phyloP scores from a whole-genome alignment of 2,113 vertebrate species.

The Sclerurus mexicanus region DNA sequence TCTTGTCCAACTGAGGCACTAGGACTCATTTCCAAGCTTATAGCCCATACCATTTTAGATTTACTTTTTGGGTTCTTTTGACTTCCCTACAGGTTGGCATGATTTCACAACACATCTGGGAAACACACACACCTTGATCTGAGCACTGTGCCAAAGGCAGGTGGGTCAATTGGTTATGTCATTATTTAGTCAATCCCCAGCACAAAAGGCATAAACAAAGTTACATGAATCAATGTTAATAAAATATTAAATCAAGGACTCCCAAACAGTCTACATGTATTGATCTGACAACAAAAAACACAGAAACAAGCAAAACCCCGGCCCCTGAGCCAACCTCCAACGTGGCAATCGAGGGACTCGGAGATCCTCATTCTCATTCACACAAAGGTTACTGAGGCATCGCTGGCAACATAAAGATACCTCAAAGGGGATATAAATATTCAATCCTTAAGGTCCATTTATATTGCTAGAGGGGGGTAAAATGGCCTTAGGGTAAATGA shows the following conservation, averaged over 20 bases:
- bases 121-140: not conserved
- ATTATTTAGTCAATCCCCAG: not conserved
- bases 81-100: not conserved
- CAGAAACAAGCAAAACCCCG: not conserved
- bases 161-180: not conserved
- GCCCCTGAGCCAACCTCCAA: not conserved
- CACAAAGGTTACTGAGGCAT: not conserved
- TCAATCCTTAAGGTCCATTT: slow-evolving; percentile 13
- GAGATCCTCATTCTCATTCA: not conserved
- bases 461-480: not conserved
- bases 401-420: not conserved
- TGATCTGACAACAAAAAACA: not conserved
- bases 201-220: not conserved
- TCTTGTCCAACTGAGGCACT: not conserved
- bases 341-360: not conserved
- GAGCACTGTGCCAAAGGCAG: not conserved
- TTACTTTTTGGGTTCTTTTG: not conserved
- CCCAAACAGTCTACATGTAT: not conserved
- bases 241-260: slow-evolving; percentile 22
- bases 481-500: slow-evolving; percentile 11
- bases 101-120: not conserved
- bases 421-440: slow-evolving; percentile 26
- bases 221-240: not conserved
- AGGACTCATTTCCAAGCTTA: not conserved
- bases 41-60: not conserved